phyloP scores from a whole-genome alignment of 1,140 invertebrate species.

The Antheraea pernyi region DNA sequence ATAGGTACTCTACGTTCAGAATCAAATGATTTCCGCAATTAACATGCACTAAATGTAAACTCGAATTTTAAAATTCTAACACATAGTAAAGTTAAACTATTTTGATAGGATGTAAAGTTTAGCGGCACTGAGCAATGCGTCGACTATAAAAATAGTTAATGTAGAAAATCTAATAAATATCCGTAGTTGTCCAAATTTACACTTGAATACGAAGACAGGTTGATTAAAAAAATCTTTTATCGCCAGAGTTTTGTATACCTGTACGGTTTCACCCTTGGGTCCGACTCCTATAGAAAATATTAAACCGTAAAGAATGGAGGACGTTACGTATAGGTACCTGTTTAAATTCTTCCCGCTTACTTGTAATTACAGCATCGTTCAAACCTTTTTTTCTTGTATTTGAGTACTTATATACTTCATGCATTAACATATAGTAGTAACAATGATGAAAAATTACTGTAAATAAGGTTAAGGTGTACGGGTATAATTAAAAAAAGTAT shows the following conservation, averaged over 20 bases:
- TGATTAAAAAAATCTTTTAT: constrained; percentile 43
- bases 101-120: too few relatives aligned
- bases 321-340: constrained; percentile 30
- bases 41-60: neutral
- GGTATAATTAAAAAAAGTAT: too few relatives aligned
- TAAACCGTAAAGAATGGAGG: constrained; percentile 61
- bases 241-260: constrained; percentile 49
- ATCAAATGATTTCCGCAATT: neutral
- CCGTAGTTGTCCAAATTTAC: constrained; percentile 3
- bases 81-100: too few relatives aligned
- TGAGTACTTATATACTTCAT: neutral
- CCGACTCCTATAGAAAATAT: constrained; percentile 49
- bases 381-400: neutral
- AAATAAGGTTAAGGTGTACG: too few relatives aligned
- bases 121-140: too few relatives aligned
- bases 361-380: neutral
- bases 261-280: constrained; percentile 44
- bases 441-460: too few relatives aligned
- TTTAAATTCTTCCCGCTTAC: neutral
- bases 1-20: neutral
- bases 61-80: too few relatives aligned
- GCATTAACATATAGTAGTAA: too few relatives aligned
- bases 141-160: too few relatives aligned
- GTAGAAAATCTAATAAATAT: neutral
- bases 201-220: constrained; percentile 37